Evolutionary conservation across 2,113 vertebrate genomes (phyloP).

Genomic region (Sialia sialis): DNA sequence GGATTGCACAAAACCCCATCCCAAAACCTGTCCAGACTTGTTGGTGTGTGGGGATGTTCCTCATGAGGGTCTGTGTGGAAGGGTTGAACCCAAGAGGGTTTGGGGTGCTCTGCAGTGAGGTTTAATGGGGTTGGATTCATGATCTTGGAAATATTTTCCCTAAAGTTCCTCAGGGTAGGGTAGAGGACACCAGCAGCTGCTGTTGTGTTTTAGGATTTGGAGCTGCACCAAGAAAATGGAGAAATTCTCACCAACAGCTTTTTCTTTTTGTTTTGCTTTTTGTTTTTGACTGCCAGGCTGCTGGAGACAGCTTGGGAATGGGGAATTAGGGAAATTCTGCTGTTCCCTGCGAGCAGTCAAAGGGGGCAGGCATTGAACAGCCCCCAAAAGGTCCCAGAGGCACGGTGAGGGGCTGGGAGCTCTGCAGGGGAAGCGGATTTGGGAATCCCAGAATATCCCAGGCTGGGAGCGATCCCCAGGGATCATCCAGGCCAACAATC

Average conservation of each 20-base stretch:
- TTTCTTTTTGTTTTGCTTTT: background rate
- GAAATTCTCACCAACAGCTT: background rate
- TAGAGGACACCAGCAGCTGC: background rate
- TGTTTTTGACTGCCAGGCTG: background rate
- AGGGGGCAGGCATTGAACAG: background rate
- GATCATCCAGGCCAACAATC: rapidly evolving
- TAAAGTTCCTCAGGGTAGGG: background rate
- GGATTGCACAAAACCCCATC: background rate
- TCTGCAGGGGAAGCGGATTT: background rate
- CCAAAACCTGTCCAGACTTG: background rate
- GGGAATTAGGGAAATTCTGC: background rate
- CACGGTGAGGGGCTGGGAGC: background rate
- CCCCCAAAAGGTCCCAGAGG: background rate
- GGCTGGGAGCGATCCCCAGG: background rate
- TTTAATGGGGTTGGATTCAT: background rate
- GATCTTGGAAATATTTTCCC: background rate
- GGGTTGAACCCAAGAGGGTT: rapidly evolving
- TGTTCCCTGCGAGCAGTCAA: background rate
- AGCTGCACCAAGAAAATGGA: background rate
- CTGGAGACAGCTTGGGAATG: background rate
- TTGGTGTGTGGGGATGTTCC: background rate
- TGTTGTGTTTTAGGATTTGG: background rate
- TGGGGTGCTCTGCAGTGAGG: background rate
- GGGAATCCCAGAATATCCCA: background rate
- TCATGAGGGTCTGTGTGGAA: rapidly evolving